Evolutionary conservation across 2,113 vertebrate species (phyloP).

Genomic region (Irena cyanogastra): DNA sequence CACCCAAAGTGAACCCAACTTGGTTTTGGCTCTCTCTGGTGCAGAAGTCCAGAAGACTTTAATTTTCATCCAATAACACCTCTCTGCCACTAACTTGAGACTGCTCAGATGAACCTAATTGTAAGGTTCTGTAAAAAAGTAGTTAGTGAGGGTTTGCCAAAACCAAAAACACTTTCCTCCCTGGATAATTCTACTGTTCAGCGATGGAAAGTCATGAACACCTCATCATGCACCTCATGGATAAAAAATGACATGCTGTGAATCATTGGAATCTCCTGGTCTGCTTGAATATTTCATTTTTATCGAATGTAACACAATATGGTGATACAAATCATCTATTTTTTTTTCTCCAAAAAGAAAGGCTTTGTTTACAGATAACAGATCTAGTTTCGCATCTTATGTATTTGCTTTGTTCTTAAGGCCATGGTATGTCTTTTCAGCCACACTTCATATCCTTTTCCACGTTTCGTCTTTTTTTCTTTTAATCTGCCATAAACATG

Average conservation of each 20-base stretch:
- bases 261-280: background rate
- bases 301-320: background rate
- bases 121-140: background rate
- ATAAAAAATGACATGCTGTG: background rate
- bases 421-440: constrained; percentile 8
- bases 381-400: background rate
- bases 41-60: background rate
- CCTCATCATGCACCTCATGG: background rate
- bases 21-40: background rate
- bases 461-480: background rate
- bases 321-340: background rate
- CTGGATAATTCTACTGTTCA: background rate
- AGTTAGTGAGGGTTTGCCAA: background rate
- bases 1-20: background rate
- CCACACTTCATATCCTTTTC: constrained; percentile 42
- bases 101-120: background rate
- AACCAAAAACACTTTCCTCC: background rate
- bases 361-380: background rate
- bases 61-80: background rate
- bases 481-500: background rate
- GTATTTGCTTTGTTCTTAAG: constrained; percentile 45
- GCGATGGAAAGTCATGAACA: background rate
- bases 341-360: background rate
- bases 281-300: background rate
- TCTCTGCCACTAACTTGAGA: background rate